Evolutionary conservation across 92 coral and sea anemone species (phyloP).

Genomic region (Phenganax stokvisi): DNA sequence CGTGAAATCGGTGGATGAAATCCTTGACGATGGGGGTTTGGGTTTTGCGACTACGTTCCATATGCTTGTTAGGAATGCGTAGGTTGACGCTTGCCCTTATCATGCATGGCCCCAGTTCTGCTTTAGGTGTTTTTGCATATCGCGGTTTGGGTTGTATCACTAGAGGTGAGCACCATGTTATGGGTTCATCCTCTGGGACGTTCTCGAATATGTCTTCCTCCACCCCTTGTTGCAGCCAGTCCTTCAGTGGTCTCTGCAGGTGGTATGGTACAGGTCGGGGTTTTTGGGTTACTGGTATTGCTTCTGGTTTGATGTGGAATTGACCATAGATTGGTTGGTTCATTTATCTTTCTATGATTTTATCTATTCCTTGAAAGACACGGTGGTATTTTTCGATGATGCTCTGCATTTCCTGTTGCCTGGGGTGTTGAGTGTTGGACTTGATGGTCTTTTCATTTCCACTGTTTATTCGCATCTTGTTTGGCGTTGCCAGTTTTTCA

Average conservation of each 20-base stretch:
- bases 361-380: slow-evolving; percentile 35
- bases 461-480: slow-evolving; percentile 23
- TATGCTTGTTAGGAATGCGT: slow-evolving; percentile 37
- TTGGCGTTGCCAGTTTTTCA: slow-evolving; percentile 33
- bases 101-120: slow-evolving; percentile 41
- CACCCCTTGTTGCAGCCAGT: slow-evolving; percentile 47
- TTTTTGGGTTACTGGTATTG: slow-evolving; percentile 49
- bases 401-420: slow-evolving; percentile 12
- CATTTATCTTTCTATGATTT: slow-evolving; percentile 43
- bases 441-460: too few species aligned
- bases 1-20: slow-evolving; percentile 8
- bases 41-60: slow-evolving; percentile 20
- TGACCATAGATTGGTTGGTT: slow-evolving; percentile 40
- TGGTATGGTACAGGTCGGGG: slow-evolving; percentile 54
- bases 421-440: neutral
- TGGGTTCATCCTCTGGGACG: slow-evolving; percentile 43
- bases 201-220: slow-evolving; percentile 43
- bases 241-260: slow-evolving; percentile 47
- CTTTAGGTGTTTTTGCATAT: slow-evolving; percentile 30
- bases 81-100: slow-evolving; percentile 48
- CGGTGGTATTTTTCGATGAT: slow-evolving; percentile 32
- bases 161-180: slow-evolving; percentile 53
- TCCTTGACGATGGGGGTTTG: slow-evolving; percentile 42
- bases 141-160: slow-evolving; percentile 52
- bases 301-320: slow-evolving; percentile 51